A percentile compares a stretch with the other conserved stretches of the same genome.
phyloP scores from a whole-genome alignment of 2,888 invertebrate species.

The Tachina grossa region DNA sequence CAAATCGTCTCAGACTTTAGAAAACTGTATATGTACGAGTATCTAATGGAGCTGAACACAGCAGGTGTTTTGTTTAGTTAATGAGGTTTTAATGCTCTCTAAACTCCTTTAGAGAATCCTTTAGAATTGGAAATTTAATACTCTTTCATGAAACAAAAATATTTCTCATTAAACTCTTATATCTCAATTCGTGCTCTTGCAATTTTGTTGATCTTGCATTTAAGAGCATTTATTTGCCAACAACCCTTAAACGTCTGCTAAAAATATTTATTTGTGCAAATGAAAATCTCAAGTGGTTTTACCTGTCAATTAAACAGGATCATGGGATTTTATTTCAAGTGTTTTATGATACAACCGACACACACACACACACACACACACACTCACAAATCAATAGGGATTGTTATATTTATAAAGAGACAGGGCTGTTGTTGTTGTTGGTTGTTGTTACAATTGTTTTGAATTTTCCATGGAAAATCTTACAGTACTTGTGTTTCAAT shows the following conservation, averaged over 20 bases:
- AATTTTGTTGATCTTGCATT: background rate
- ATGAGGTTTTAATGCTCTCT: background rate
- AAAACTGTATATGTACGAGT: background rate
- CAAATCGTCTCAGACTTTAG: conserved; percentile 3
- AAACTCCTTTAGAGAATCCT: background rate
- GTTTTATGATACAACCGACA: conserved; percentile 37
- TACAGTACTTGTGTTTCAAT: conserved; percentile 4
- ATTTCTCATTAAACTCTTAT: background rate
- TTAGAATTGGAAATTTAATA: background rate
- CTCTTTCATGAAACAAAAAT: background rate
- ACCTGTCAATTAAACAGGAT: conserved; percentile 25
- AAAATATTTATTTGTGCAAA: background rate
- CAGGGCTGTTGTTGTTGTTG: background rate
- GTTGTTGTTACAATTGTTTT: background rate
- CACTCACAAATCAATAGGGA: background rate
- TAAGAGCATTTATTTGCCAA: conserved; percentile 16
- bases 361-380: conserved; percentile 4
- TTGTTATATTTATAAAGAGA: conserved; percentile 12
- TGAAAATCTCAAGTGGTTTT: conserved; percentile 45
- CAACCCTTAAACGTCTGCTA: conserved; percentile 39
- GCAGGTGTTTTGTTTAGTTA: conserved; percentile 45
- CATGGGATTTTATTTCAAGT: conserved; percentile 42
- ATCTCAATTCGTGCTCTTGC: background rate
- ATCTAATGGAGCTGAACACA: conserved; percentile 12
- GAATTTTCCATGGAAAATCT: background rate